These are phyloP conservation scores for Bergia sp. DNA, from an alignment of 92 coral and sea anemone genomes.

Conservation along the genomic window DNA sequence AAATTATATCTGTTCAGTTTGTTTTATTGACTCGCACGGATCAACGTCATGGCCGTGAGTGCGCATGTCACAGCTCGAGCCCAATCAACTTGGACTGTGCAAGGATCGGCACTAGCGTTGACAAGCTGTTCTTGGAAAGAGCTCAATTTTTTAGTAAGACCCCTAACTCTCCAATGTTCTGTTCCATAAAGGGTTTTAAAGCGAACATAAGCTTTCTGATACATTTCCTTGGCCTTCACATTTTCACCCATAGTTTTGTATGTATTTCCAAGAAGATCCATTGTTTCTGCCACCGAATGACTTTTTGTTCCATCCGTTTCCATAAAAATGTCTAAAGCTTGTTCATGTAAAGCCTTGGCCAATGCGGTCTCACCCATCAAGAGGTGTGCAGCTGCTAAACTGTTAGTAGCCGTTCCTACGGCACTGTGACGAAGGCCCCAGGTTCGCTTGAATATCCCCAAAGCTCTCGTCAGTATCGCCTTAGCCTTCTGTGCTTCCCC, in stretches of 20 bases:
- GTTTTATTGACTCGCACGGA: no score
- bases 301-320: slow-evolving; percentile 27
- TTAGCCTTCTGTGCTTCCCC: slow-evolving; percentile 68
- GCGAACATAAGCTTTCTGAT: slow-evolving; percentile 38
- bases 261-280: slow-evolving; percentile 61
- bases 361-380: slow-evolving; percentile 46
- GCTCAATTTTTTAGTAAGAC: slow-evolving; percentile 21
- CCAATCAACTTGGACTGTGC: background rate
- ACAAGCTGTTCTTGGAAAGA: background rate
- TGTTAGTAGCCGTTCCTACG: slow-evolving; percentile 56
- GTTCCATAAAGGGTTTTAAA: slow-evolving; percentile 47
- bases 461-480: slow-evolving; percentile 55
- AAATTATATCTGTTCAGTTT: no score
- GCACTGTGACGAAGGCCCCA: slow-evolving; percentile 68
- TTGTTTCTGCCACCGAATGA: slow-evolving; percentile 64
- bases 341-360: slow-evolving; percentile 56
- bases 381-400: slow-evolving; percentile 68
- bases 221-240: slow-evolving; percentile 48
- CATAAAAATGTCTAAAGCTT: slow-evolving; percentile 53
- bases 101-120: background rate
- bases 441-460: slow-evolving; percentile 61
- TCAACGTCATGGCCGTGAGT: background rate
- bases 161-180: slow-evolving; percentile 63
- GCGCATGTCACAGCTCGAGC: background rate
- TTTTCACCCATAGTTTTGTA: slow-evolving; percentile 32